phyloP scores from a whole-genome alignment of 1,140 invertebrate genomes.

The Camponotus pennsylvanicus region DNA sequence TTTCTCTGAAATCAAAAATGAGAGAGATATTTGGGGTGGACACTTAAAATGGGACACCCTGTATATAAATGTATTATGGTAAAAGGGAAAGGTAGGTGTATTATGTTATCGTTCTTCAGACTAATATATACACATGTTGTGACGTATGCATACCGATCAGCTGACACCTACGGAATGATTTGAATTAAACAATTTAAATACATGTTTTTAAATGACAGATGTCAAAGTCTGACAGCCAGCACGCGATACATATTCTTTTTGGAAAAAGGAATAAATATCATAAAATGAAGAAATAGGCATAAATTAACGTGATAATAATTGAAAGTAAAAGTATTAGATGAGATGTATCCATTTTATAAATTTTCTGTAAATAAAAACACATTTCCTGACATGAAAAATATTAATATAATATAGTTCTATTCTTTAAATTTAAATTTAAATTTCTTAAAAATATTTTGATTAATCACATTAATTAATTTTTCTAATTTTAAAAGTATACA shows the following conservation, averaged over 20 bases:
- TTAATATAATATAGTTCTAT: too few relatives aligned
- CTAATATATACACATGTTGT: background rate
- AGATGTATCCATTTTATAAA: background rate
- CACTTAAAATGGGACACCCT: too few relatives aligned
- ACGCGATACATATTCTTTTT: background rate
- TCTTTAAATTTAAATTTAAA: too few relatives aligned
- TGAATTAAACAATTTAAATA: constrained; percentile 1
- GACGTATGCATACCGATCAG: constrained; percentile 2
- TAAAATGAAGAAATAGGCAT: background rate
- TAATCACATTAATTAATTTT: background rate
- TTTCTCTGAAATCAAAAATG: too few relatives aligned
- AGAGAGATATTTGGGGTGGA: too few relatives aligned
- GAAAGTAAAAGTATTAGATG: background rate
- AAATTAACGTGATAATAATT: too few relatives aligned
- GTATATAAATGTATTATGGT: too few relatives aligned
- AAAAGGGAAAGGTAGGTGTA: background rate
- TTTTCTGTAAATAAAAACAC: too few relatives aligned
- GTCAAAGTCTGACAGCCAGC: background rate
- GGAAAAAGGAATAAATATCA: background rate
- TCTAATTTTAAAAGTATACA: background rate
- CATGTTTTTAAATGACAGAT: background rate
- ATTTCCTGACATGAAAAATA: too few relatives aligned
- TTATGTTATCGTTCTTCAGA: too few relatives aligned
- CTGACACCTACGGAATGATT: background rate
- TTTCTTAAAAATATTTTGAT: background rate